Evolutionary conservation across 64 coral and sea anemone species (phyloP).

Genomic region (Porites australiensis): DNA sequence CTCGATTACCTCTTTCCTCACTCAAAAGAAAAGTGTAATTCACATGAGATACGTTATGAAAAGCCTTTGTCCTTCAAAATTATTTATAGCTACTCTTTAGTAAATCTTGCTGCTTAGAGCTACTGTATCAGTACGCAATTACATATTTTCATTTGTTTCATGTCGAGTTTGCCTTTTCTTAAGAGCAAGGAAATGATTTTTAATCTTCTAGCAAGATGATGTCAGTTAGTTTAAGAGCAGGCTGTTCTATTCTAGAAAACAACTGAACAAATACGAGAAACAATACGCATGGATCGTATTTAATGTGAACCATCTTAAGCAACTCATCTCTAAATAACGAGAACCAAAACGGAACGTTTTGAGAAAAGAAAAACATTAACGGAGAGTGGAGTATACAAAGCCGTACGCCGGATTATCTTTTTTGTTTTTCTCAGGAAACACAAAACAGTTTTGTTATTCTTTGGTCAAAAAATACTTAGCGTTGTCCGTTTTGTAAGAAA

Average conservation of each 20-base stretch:
- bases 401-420: not conserved
- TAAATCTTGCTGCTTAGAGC: not conserved
- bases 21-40: not conserved
- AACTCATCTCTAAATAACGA: not conserved
- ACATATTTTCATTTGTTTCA: not conserved
- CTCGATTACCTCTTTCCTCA: not conserved
- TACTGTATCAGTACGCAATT: conserved; percentile 9
- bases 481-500: conserved; percentile 54
- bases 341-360: not conserved
- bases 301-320: not conserved
- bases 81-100: not conserved
- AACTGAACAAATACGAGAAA: conserved; percentile 19
- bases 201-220: conserved; percentile 36
- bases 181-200: not conserved
- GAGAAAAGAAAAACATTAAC: not conserved
- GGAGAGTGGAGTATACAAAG: not conserved
- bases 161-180: conserved; percentile 10
- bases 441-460: conserved; percentile 6
- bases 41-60: not conserved
- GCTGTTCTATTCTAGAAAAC: conserved; percentile 30
- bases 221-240: conserved; percentile 18
- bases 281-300: not conserved
- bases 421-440: not conserved
- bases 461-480: conserved; percentile 15
- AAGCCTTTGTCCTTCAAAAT: not conserved